phyloP scores from a whole-genome alignment of 2,797 vertebrate genomes.

The Characodon lateralis region DNA sequence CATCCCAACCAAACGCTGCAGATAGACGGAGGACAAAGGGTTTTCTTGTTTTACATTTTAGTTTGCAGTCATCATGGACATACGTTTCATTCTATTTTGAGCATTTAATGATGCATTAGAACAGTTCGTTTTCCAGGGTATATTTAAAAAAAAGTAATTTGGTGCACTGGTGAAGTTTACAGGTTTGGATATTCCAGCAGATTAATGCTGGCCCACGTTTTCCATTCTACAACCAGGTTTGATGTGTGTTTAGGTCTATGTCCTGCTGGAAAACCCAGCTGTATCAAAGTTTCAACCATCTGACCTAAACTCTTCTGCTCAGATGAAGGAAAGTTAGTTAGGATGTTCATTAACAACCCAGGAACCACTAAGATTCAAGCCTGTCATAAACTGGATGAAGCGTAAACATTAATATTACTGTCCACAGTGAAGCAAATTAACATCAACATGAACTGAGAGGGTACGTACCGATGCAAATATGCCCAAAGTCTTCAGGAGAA shows the following conservation, averaged over 20 bases:
- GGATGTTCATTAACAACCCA: neutral
- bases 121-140: neutral
- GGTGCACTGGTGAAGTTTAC: neutral
- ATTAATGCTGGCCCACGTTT: neutral
- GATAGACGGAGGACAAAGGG: neutral
- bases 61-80: neutral
- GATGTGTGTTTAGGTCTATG: neutral
- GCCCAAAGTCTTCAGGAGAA: neutral
- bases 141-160: neutral
- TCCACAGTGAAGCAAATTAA: neutral
- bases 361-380: too few relatives aligned
- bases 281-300: neutral
- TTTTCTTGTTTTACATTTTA: neutral
- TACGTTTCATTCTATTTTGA: neutral
- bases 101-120: neutral
- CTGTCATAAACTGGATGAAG: neutral
- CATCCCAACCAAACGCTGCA: slow-evolving; percentile 94
- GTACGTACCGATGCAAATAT: neutral
- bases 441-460: neutral
- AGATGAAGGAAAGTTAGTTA: neutral
- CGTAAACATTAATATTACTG: neutral
- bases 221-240: neutral
- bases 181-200: neutral
- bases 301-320: neutral
- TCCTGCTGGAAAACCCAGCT: neutral